Percentiles rank a stretch among this genome's conserved stretches.
Conservation (phyloP, 2,888 invertebrate species). For the Aproaerema taeniolella region DNA sequence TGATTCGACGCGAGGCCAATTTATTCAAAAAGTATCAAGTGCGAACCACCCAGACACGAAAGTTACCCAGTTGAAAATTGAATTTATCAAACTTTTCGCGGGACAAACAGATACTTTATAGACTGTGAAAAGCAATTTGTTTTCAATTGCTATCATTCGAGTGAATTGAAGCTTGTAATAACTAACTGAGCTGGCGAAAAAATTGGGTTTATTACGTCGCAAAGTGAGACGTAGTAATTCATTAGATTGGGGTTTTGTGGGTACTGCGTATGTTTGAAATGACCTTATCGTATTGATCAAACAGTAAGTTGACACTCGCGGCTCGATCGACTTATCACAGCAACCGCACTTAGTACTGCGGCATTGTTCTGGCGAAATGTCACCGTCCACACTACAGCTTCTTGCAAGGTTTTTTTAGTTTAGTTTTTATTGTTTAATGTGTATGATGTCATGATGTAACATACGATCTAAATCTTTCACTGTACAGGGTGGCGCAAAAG, state of each 20-base stretch:
- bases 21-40: constrained; percentile 71
- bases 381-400: too few relatives aligned
- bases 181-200: constrained; percentile 25
- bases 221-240: neutral
- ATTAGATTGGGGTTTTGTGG: neutral
- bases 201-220: constrained; percentile 2
- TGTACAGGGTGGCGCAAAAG: too few relatives aligned
- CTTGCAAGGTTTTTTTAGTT: too few relatives aligned
- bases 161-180: constrained; percentile 42
- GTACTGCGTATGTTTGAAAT: neutral
- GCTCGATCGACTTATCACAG: constrained; percentile 11
- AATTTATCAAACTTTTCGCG: constrained; percentile 70
- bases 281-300: constrained; percentile 20
- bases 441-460: too few relatives aligned
- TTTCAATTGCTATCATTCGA: constrained; percentile 60
- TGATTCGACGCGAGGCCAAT: constrained; percentile 57
- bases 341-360: neutral
- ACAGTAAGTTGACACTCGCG: constrained; percentile 19
- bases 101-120: constrained; percentile 70
- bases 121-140: constrained; percentile 70
- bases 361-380: neutral
- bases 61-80: constrained; percentile 68
- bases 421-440: too few relatives aligned
- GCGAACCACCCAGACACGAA: constrained; percentile 62
- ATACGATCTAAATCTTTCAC: too few relatives aligned